Percentiles rank a stretch among this genome's conserved stretches.
Evolutionary conservation across 2,888 invertebrate species (phyloP).

Genomic region (Calameuta pallipes): DNA sequence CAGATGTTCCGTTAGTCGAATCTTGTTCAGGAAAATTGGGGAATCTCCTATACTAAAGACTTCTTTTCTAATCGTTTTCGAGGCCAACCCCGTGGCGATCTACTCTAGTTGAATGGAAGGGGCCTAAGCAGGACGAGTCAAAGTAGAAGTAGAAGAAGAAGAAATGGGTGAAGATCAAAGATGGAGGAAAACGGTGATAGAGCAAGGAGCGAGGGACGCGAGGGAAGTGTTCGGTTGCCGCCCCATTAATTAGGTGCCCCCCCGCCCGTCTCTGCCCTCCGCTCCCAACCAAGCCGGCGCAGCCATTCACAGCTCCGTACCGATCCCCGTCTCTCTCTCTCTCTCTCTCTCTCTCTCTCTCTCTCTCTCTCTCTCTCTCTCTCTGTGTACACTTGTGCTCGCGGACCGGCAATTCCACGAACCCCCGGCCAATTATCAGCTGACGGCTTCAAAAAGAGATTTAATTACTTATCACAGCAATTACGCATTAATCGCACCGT

Average conservation of each 20-base stretch:
- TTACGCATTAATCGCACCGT: constrained; percentile 28
- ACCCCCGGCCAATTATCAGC: constrained; percentile 35
- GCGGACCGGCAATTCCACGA: constrained; percentile 23
- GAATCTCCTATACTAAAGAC: too few relatives aligned
- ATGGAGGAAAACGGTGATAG: constrained; percentile 23
- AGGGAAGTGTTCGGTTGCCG: constrained; percentile 53
- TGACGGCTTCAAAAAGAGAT: constrained; percentile 17
- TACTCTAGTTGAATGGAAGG: too few relatives aligned
- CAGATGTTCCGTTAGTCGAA: too few relatives aligned
- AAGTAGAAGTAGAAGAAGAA: constrained; percentile 5
- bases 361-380: constrained; percentile 5
- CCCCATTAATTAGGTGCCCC: constrained; percentile 57
- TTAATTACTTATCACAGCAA: constrained; percentile 34
- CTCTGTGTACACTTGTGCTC: constrained; percentile 23
- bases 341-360: too few relatives aligned
- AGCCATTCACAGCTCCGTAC: constrained; percentile 51
- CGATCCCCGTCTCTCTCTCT: constrained; percentile 32
- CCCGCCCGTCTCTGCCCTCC: constrained; percentile 40
- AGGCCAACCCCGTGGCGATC: too few relatives aligned
- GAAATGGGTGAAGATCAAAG: constrained; percentile 1
- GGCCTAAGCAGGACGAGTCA: too few relatives aligned
- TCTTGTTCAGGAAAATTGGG: too few relatives aligned
- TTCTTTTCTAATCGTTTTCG: too few relatives aligned
- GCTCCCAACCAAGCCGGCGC: constrained; percentile 45
- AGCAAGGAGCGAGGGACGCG: constrained; percentile 32